Conservation (phyloP, 2,797 vertebrate species). For the Lepus oiostolus region DNA sequence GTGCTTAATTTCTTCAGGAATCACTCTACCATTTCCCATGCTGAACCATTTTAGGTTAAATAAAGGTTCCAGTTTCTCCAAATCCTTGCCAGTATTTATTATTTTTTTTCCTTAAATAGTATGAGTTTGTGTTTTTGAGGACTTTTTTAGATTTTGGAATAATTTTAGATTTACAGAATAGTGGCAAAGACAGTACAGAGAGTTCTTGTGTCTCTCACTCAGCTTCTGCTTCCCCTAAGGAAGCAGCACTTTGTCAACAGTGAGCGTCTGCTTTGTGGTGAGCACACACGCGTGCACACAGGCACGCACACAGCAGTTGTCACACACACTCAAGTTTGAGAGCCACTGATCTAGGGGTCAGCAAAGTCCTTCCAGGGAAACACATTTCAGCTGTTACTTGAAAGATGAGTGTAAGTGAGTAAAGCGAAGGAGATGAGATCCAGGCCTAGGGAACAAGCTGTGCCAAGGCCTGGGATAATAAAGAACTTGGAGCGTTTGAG, state of each 20-base stretch:
- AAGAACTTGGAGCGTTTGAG: conserved; percentile 60
- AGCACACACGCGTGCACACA: background rate
- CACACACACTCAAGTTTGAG: no score
- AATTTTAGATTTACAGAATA: conserved; percentile 61
- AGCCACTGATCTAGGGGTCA: conserved; percentile 47
- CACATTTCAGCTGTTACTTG: conserved; percentile 43
- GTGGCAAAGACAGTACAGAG: background rate
- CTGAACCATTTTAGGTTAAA: conserved; percentile 25
- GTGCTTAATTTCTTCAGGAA: conserved; percentile 12
- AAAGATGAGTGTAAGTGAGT: conserved; percentile 43
- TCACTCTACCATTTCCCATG: background rate
- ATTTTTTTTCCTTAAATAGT: conserved; percentile 45
- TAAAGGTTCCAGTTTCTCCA: background rate
- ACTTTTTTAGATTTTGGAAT: conserved; percentile 21
- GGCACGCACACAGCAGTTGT: background rate
- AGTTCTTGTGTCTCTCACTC: background rate
- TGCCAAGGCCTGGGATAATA: conserved; percentile 65
- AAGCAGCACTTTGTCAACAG: background rate
- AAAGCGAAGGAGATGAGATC: conserved; percentile 37
- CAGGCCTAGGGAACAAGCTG: conserved; percentile 62
- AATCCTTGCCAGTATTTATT: background rate
- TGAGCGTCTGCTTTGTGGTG: background rate
- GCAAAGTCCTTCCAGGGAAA: conserved; percentile 60
- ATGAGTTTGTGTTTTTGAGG: conserved; percentile 35
- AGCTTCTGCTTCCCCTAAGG: background rate